Evolutionary conservation across 1,140 invertebrate species (phyloP).

Genomic region (Bombus picipes): DNA sequence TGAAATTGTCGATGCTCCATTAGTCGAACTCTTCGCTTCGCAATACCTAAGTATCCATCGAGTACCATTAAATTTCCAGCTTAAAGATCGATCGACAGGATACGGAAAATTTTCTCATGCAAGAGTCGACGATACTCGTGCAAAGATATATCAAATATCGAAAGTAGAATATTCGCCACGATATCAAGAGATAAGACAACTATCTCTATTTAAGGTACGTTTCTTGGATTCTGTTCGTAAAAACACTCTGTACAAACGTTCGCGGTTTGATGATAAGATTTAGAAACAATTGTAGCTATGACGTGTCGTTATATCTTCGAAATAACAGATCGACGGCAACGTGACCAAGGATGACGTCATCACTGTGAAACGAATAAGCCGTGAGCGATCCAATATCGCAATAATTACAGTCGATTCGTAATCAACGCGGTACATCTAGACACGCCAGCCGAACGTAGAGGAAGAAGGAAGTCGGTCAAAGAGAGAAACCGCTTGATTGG

Average conservation of each 20-base stretch:
- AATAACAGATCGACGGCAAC: conserved; percentile 30
- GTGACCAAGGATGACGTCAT: conserved; percentile 54
- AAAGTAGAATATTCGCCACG: neutral
- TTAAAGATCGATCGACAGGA: neutral
- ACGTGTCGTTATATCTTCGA: conserved; percentile 9
- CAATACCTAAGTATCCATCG: neutral
- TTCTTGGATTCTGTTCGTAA: too few relatives aligned
- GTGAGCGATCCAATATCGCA: conserved; percentile 54
- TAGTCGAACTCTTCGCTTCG: neutral
- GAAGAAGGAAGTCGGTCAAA: conserved; percentile 24
- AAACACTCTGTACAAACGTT: too few relatives aligned
- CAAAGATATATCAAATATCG: neutral
- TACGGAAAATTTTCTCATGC: neutral
- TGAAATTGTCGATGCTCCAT: neutral
- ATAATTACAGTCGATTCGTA: conserved; percentile 61
- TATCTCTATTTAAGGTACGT: too few relatives aligned
- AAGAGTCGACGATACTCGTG: neutral
- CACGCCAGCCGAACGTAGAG: conserved; percentile 24
- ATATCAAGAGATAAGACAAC: too few relatives aligned
- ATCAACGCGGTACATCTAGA: conserved; percentile 46
- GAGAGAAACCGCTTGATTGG: conserved; percentile 45
- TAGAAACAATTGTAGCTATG: neutral
- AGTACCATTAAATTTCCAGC: neutral
- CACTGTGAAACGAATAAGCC: conserved; percentile 40
- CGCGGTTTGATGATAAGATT: neutral